Evolutionary conservation across 2,888 invertebrate species (phyloP).

Genomic region (Ennomos quercinarius): DNA sequence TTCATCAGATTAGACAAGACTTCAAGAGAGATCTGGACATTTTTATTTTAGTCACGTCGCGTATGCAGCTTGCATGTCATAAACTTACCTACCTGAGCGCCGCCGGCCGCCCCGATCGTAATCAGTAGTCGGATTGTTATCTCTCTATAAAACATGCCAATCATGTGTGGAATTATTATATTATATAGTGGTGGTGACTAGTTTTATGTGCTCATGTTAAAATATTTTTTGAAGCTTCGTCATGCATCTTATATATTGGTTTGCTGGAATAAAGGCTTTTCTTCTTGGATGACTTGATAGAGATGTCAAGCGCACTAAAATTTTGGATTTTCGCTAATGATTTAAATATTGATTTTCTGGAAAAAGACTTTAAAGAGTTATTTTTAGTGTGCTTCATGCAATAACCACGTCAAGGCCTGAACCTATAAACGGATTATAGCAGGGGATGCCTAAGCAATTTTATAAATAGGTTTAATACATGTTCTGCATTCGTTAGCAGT

Average conservation of each 20-base stretch:
- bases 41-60: constrained; percentile 37
- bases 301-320: no score
- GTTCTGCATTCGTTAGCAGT: not conserved
- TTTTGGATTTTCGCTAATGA: no score
- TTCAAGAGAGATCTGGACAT: constrained; percentile 14
- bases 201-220: not conserved
- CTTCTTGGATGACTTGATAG: no score
- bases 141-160: constrained; percentile 16
- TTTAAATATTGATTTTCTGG: no score
- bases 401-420: no score
- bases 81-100: constrained; percentile 32
- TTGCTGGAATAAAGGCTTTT: no score
- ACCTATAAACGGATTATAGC: not conserved
- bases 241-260: no score
- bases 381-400: no score
- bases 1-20: constrained; percentile 20
- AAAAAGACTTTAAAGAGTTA: no score
- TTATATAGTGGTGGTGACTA: not conserved
- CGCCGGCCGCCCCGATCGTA: constrained; percentile 17
- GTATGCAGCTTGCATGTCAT: constrained; percentile 34
- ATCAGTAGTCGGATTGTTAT: constrained; percentile 25
- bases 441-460: not conserved
- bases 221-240: no score
- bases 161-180: constrained; percentile 1
- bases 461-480: constrained; percentile 6